phyloP scores from a whole-genome alignment of 64 coral and sea anemone species.

The Stichodactyla mertensii region DNA sequence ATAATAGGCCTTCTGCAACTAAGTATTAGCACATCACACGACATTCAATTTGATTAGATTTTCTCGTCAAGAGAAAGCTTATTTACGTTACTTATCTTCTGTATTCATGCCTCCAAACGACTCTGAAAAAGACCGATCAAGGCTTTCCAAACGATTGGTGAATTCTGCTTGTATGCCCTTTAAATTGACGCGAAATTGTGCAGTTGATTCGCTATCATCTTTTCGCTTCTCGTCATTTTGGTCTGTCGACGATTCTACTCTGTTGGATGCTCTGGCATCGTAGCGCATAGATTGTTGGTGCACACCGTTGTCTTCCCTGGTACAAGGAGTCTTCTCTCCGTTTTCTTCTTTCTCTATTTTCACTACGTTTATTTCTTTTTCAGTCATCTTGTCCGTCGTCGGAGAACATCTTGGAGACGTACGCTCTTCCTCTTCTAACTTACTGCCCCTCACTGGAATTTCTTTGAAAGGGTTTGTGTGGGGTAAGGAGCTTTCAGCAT shows the following conservation, averaged over 20 bases:
- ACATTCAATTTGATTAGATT: not conserved
- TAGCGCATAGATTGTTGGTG: not conserved
- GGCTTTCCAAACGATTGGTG: slow-evolving; percentile 63
- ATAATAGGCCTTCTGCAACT: not conserved
- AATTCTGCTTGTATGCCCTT: slow-evolving; percentile 84
- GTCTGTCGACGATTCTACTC: slow-evolving; percentile 37
- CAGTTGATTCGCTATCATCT: slow-evolving; percentile 17
- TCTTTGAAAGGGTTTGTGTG: slow-evolving; percentile 8
- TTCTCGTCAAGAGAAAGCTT: not conserved
- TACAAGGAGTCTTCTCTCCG: slow-evolving; percentile 13
- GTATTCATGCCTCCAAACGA: slow-evolving; percentile 38
- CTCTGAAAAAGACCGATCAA: slow-evolving; percentile 68
- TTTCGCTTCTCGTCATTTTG: not conserved
- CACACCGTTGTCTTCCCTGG: slow-evolving; percentile 2
- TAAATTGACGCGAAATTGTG: slow-evolving; percentile 52
- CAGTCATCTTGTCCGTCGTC: not conserved
- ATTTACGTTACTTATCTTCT: slow-evolving; percentile 13
- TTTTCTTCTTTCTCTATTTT: slow-evolving; percentile 46
- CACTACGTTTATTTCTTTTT: slow-evolving; percentile 12
- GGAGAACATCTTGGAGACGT: not conserved
- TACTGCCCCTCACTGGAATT: slow-evolving; percentile 10
- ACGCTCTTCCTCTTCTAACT: not conserved
- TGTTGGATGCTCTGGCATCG: slow-evolving; percentile 29
- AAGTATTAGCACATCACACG: not conserved
- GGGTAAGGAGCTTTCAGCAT: slow-evolving; percentile 10